phyloP scores from a whole-genome alignment of 1,140 invertebrate species.

The Luehdorfia chinensis region DNA sequence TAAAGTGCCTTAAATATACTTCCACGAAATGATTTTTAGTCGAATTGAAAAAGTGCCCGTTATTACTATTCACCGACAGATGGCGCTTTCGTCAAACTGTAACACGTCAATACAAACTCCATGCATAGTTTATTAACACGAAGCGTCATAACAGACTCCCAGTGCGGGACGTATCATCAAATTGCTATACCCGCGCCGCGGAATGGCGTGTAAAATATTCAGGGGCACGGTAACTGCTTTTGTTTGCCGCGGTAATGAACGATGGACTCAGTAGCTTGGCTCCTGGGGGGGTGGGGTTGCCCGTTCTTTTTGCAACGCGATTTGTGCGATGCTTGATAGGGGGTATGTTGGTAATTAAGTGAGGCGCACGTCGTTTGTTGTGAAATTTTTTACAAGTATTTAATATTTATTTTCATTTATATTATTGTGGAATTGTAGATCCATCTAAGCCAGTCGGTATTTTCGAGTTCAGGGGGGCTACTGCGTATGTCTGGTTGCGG shows the following conservation, averaged over 20 bases:
- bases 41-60: no score
- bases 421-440: no score
- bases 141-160: constrained; percentile 56
- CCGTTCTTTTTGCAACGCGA: not conserved
- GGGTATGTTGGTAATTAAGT: constrained; percentile 19
- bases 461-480: not conserved
- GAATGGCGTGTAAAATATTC: constrained; percentile 66
- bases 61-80: constrained; percentile 26
- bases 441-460: no score
- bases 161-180: constrained; percentile 45
- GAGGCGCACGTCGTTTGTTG: no score
- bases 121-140: constrained; percentile 56
- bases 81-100: constrained; percentile 33
- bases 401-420: no score
- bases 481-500: no score
- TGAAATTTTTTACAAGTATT: no score
- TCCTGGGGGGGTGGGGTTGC: not conserved
- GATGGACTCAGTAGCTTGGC: constrained; percentile 28
- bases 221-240: constrained; percentile 54
- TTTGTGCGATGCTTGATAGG: constrained; percentile 8
- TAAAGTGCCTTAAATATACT: no score
- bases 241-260: constrained; percentile 56
- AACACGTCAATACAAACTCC: constrained; percentile 43
- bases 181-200: constrained; percentile 46
- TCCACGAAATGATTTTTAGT: no score